A percentile compares a stretch with the other conserved stretches of the same genome.
Evolutionary conservation across 2,888 invertebrate species (phyloP).

Genomic region (Agriopis leucophaearia): DNA sequence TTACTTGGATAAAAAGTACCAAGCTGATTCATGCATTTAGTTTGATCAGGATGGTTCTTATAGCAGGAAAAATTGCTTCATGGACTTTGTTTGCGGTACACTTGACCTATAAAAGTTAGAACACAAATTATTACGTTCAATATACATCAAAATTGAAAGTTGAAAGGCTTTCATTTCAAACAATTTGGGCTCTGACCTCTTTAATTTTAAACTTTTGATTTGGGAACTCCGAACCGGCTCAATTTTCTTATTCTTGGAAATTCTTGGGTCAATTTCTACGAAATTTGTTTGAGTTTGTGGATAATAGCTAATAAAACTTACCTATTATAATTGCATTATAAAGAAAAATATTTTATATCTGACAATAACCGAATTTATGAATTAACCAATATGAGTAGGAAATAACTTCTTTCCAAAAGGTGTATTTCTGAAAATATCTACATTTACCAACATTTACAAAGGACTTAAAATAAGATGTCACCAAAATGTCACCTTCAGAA

Average conservation of each 20-base stretch:
- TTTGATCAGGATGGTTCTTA: no score
- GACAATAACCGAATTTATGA: background rate
- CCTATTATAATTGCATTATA: no score
- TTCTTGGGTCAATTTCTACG: conserved; percentile 1
- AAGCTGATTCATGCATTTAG: no score
- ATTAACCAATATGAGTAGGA: background rate
- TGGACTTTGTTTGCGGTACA: no score
- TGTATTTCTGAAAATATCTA: no score
- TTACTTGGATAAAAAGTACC: no score
- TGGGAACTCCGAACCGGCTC: background rate
- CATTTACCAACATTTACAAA: background rate
- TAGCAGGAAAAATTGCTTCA: no score
- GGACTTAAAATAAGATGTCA: background rate
- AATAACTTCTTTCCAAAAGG: no score
- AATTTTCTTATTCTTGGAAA: conserved; percentile 9
- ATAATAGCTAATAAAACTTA: background rate
- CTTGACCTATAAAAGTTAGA: no score
- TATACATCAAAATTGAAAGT: conserved; percentile 9
- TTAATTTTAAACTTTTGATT: conserved; percentile 12
- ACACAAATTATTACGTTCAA: background rate
- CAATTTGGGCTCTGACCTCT: conserved; percentile 14
- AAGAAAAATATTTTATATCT: no score
- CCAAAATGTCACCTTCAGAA: background rate
- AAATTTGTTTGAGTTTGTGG: conserved; percentile 1
- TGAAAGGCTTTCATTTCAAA: conserved; percentile 1